phyloP scores from a whole-genome alignment of 2,797 vertebrate species.

The Xiphophorus birchmanni region DNA sequence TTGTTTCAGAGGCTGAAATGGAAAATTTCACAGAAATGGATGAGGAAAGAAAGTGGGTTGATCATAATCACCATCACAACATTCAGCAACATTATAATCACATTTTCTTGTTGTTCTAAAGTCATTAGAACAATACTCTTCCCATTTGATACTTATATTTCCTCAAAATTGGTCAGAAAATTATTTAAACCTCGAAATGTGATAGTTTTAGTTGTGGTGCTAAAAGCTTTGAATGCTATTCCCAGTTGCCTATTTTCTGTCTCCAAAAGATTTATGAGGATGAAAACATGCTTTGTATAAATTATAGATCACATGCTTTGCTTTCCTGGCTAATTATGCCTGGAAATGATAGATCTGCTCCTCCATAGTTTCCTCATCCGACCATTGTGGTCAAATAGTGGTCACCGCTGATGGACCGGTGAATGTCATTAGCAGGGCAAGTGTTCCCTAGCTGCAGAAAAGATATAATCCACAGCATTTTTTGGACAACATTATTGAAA shows the following conservation, averaged over 20 bases:
- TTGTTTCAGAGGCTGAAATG: not conserved
- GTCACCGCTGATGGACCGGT: conserved; percentile 58
- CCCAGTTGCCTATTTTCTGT: not conserved
- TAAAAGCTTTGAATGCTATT: conserved; percentile 5
- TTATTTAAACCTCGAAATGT: conserved; percentile 1
- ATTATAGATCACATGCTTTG: conserved; percentile 19
- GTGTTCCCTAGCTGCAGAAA: conserved; percentile 43
- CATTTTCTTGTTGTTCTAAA: not conserved
- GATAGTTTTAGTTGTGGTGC: not conserved
- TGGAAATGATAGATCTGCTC: conserved; percentile 25
- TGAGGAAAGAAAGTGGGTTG: not conserved
- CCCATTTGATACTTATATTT: not conserved
- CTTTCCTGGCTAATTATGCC: conserved; percentile 22
- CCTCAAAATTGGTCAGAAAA: not conserved
- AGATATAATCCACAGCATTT: conserved; percentile 52
- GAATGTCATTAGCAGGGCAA: conserved; percentile 55
- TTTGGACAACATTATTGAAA: conserved; percentile 52
- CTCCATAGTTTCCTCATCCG: conserved; percentile 21
- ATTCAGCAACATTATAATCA: not conserved
- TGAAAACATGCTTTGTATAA: conserved; percentile 10
- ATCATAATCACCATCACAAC: not conserved
- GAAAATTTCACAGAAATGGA: not conserved
- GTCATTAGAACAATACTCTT: not conserved
- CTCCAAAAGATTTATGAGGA: conserved; percentile 25
- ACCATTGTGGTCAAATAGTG: conserved; percentile 36